Conservation (phyloP, 2,113 vertebrate species). For the Upupa epops region DNA sequence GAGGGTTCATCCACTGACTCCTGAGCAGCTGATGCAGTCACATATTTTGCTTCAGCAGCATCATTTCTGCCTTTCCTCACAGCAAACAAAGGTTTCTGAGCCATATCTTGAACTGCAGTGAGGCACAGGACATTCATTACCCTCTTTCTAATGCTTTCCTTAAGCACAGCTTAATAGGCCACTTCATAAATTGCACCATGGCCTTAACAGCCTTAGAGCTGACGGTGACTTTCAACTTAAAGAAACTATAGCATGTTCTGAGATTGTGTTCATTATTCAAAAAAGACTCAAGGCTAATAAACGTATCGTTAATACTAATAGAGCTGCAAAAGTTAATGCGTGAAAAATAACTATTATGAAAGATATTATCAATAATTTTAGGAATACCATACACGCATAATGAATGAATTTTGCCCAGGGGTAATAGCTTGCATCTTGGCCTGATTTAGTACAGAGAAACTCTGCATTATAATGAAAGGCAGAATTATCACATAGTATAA, state of each 20-base stretch:
- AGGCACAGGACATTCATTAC: background rate
- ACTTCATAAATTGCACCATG: conserved; percentile 41
- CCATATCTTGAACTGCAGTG: background rate
- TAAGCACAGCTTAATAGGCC: background rate
- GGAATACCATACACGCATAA: conserved; percentile 90
- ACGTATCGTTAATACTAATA: conserved; percentile 84
- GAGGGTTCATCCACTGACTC: background rate
- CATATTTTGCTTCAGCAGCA: background rate
- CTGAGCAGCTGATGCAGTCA: background rate
- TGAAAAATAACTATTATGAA: conserved; percentile 89
- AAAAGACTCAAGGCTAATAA: conserved; percentile 81
- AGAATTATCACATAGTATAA: conserved; percentile 84
- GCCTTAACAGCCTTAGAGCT: conserved; percentile 46
- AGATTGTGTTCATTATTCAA: conserved; percentile 71
- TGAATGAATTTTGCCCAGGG: conserved; percentile 87
- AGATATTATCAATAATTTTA: conserved; percentile 91
- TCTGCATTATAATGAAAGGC: conserved; percentile 79
- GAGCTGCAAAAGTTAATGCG: conserved; percentile 86
- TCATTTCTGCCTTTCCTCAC: background rate
- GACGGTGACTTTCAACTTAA: conserved; percentile 51
- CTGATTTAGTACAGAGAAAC: conserved; percentile 81
- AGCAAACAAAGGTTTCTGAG: background rate
- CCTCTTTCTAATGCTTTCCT: background rate
- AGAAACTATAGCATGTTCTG: conserved; percentile 15
- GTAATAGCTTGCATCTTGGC: conserved; percentile 82